phyloP scores from a whole-genome alignment of 2,113 vertebrate species.

The Pituophis catenifer region DNA sequence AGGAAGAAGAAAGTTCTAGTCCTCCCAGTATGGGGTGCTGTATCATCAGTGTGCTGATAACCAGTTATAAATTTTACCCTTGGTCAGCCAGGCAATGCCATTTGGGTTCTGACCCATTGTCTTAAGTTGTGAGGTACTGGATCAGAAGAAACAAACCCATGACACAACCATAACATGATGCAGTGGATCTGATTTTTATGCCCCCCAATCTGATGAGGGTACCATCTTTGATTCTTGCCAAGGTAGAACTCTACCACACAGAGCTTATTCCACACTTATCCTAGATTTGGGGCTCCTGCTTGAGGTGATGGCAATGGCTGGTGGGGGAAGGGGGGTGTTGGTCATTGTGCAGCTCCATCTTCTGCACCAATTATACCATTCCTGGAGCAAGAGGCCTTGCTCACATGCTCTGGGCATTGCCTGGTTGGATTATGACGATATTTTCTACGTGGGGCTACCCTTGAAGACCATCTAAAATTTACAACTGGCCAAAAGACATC shows the following conservation, averaged over 20 bases:
- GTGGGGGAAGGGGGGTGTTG: no score
- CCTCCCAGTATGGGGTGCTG: background rate
- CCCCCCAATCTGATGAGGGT: background rate
- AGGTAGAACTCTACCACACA: background rate
- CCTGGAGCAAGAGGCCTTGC: background rate
- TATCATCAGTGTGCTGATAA: background rate
- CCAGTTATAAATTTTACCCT: background rate
- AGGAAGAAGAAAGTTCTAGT: background rate
- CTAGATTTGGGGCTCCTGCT: background rate
- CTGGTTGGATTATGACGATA: background rate
- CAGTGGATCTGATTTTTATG: background rate
- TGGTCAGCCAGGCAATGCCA: background rate
- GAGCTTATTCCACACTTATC: background rate
- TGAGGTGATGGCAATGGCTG: no score
- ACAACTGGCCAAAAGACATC: background rate
- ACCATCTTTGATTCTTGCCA: background rate
- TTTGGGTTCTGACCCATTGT: background rate
- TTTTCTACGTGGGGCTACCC: background rate
- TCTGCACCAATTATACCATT: background rate
- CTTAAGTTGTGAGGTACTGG: background rate
- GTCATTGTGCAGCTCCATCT: background rate
- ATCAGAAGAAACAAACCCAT: background rate
- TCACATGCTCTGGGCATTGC: background rate
- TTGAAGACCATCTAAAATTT: background rate
- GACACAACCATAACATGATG: background rate